Evolutionary conservation across 2,113 vertebrate genomes (phyloP).

Genomic region (Actenoides hombroni): DNA sequence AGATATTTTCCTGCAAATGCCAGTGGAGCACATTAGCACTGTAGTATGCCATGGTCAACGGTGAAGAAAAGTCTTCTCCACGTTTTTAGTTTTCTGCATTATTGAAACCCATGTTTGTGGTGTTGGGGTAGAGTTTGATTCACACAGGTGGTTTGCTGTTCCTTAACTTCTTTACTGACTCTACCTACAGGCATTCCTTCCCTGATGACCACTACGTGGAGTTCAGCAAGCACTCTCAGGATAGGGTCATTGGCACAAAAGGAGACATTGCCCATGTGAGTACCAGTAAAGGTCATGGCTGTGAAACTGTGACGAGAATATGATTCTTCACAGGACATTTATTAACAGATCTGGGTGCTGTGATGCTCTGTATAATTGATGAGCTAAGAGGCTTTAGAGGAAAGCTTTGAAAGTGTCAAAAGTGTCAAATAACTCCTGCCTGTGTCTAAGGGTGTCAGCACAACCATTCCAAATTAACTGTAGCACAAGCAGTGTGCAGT

Average conservation of each 20-base stretch:
- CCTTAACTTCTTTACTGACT: slow-evolving; percentile 6
- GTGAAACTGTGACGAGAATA: background rate
- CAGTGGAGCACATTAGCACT: background rate
- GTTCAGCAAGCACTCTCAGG: slow-evolving; percentile 98
- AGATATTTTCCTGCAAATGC: background rate
- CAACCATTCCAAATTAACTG: background rate
- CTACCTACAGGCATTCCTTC: slow-evolving; percentile 89
- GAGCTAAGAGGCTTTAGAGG: background rate
- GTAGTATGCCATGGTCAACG: background rate
- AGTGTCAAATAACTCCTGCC: background rate
- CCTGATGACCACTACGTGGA: slow-evolving; percentile 97
- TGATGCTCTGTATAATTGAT: background rate
- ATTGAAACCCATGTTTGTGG: background rate
- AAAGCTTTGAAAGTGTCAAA: background rate
- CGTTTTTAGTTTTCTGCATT: background rate
- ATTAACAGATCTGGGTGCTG: background rate
- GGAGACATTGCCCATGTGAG: slow-evolving; percentile 94
- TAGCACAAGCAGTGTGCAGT: background rate
- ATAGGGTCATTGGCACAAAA: slow-evolving; percentile 97
- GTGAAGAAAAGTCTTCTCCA: background rate
- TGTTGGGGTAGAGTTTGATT: background rate
- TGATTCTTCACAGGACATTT: background rate
- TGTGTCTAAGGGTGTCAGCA: background rate
- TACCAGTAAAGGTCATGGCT: background rate
- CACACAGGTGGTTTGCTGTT: background rate